These are phyloP conservation scores for Macaca nemestrina DNA, from an alignment of 2,113 vertebrate species.

Conservation along the genomic window DNA sequence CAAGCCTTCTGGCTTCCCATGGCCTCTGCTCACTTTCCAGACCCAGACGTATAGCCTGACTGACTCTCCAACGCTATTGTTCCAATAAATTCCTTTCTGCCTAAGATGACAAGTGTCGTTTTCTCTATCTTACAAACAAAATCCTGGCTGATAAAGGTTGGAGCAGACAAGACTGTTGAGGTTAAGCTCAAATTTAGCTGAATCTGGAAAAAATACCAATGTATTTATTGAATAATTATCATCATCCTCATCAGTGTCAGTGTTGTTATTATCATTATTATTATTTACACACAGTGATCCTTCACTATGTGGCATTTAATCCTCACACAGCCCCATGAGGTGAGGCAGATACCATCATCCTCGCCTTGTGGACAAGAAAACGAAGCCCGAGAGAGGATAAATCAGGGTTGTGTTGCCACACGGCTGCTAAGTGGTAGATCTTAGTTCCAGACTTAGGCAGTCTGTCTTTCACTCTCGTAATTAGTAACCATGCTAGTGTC, in stretches of 20 bases:
- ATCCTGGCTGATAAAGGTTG: neutral
- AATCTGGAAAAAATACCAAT: neutral
- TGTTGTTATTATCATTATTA: neutral
- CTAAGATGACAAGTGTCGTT: neutral
- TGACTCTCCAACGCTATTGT: neutral
- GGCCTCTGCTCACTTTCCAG: neutral
- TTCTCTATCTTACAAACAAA: neutral
- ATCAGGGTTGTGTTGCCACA: too few species aligned
- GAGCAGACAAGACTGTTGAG: neutral
- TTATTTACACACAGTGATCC: neutral
- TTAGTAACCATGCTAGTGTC: neutral
- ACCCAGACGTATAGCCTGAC: neutral
- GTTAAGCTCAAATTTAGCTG: neutral
- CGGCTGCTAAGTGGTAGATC: neutral
- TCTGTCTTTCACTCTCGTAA: neutral
- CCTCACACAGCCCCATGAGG: neutral
- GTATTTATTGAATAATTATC: neutral
- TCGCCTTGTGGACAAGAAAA: neutral
- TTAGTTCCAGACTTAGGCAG: neutral
- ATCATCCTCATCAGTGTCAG: neutral
- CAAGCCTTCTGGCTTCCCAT: too few species aligned
- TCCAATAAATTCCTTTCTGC: neutral
- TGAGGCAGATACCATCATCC: neutral
- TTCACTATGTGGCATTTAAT: neutral
- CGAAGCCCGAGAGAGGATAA: neutral